These are phyloP conservation scores for Cheilosia vulpina DNA, from an alignment of 2,888 invertebrate species.

Conservation along the genomic window DNA sequence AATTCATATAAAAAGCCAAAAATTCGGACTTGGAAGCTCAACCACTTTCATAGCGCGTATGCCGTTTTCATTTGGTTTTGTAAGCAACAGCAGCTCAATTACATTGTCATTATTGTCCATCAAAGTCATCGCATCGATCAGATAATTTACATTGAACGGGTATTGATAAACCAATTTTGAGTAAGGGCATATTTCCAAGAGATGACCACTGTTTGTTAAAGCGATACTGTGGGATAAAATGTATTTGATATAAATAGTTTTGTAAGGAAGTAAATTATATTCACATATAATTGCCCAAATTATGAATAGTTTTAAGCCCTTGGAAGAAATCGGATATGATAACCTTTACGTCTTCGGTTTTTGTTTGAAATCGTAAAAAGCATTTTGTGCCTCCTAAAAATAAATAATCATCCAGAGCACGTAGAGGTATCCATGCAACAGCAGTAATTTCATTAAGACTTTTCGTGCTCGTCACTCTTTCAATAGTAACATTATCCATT, in stretches of 20 bases:
- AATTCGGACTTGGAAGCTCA: slow-evolving; percentile 81
- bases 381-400: slow-evolving; percentile 60
- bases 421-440: slow-evolving; percentile 69
- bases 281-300: slow-evolving; percentile 81
- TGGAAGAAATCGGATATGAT: slow-evolving; percentile 77
- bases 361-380: slow-evolving; percentile 77
- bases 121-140: slow-evolving; percentile 81
- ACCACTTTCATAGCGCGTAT: slow-evolving; percentile 80
- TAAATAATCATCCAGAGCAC: slow-evolving; percentile 14
- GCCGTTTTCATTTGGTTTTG: slow-evolving; percentile 76
- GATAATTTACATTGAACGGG: slow-evolving; percentile 46
- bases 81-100: slow-evolving; percentile 81
- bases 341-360: slow-evolving; percentile 75
- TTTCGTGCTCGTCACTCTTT: slow-evolving; percentile 76
- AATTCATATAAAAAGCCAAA: background rate
- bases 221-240: slow-evolving; percentile 77
- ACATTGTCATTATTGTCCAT: slow-evolving; percentile 81
- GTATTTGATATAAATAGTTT: background rate
- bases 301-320: slow-evolving; percentile 80
- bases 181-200: slow-evolving; percentile 81
- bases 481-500: slow-evolving; percentile 79
- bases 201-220: slow-evolving; percentile 80
- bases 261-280: slow-evolving; percentile 47
- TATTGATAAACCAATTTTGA: slow-evolving; percentile 78
- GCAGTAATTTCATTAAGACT: slow-evolving; percentile 76